Evolutionary conservation across 2,797 vertebrate species (phyloP).

Genomic region (Emydoidea blandingii): DNA sequence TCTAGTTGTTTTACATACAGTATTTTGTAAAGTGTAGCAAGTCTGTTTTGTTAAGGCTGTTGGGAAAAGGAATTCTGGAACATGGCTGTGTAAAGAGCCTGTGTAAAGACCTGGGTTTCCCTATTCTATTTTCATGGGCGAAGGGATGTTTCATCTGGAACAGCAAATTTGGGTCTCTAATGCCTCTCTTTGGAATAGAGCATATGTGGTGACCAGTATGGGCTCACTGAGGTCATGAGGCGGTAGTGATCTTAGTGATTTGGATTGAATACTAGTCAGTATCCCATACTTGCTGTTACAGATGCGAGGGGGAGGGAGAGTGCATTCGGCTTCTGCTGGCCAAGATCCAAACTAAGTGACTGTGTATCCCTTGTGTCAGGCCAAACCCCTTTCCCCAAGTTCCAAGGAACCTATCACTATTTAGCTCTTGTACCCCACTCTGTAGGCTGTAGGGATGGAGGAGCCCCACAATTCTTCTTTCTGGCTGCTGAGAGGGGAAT

Average conservation of each 20-base stretch:
- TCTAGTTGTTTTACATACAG: slow-evolving; percentile 20
- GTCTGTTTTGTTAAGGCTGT: neutral
- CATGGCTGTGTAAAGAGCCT: neutral
- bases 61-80: neutral
- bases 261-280: too few species aligned
- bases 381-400: neutral
- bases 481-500: neutral
- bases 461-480: neutral
- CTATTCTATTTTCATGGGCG: neutral
- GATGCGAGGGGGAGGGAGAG: neutral
- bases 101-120: neutral
- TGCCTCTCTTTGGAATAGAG: neutral
- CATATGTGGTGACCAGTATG: neutral
- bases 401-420: neutral
- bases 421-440: neutral
- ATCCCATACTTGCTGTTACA: neutral
- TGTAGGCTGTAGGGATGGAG: neutral
- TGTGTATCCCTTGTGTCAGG: neutral
- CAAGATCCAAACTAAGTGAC: neutral
- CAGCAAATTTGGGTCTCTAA: neutral
- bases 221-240: neutral
- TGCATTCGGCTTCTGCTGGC: neutral
- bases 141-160: neutral
- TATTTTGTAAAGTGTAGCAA: neutral
- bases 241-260: slow-evolving; percentile 23